phyloP scores from a whole-genome alignment of 2,113 vertebrate genomes.

The Cyphomyrus discorhynchus region DNA sequence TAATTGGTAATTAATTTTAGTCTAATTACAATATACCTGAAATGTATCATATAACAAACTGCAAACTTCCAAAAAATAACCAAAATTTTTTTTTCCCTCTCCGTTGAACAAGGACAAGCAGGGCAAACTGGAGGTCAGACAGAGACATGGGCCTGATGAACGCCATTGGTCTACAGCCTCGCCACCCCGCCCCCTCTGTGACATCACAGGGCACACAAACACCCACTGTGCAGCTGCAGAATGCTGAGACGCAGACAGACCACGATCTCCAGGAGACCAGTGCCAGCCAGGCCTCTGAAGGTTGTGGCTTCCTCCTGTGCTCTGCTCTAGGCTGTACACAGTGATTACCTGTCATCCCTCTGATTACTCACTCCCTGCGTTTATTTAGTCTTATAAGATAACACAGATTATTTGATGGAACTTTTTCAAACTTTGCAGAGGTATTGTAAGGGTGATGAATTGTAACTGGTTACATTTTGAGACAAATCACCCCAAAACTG shows the following conservation, averaged over 20 bases:
- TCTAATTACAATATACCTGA: background rate
- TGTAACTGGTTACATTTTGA: background rate
- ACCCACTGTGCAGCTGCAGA: slow-evolving; percentile 84
- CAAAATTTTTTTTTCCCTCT: background rate
- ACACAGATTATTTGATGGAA: background rate
- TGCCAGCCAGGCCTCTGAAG: slow-evolving; percentile 45
- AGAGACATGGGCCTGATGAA: slow-evolving; percentile 98
- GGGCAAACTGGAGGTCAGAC: slow-evolving; percentile 86
- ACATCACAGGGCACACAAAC: slow-evolving; percentile 97
- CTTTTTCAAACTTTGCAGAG: background rate
- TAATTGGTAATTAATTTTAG: background rate
- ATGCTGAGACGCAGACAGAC: slow-evolving; percentile 93
- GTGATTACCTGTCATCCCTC: background rate
- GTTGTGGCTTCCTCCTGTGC: background rate
- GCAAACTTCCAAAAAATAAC: background rate
- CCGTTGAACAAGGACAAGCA: slow-evolving; percentile 68
- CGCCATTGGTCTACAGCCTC: slow-evolving; percentile 91
- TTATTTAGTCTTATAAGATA: background rate
- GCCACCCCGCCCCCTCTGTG: slow-evolving; percentile 87
- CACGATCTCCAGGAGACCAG: slow-evolving; percentile 75
- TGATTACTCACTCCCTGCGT: background rate
- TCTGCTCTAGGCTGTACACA: background rate
- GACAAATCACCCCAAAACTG: background rate
- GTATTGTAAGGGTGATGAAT: background rate
- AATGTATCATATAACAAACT: background rate